phyloP scores from a whole-genome alignment of 2,113 vertebrate species.

The Toxostoma redivivum region DNA sequence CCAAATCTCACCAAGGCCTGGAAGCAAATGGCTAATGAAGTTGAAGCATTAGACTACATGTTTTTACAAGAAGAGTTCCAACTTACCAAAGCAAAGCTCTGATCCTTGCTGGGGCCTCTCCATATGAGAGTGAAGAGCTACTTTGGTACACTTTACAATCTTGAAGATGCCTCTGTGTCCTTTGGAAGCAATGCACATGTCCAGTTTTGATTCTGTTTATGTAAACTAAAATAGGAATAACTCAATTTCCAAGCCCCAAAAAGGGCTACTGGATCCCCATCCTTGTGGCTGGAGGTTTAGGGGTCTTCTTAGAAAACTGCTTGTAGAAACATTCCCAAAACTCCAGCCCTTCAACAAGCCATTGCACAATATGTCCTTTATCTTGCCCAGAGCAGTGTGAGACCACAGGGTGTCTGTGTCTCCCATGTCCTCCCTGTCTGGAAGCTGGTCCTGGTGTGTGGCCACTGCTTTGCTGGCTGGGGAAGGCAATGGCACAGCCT shows the following conservation, averaged over 20 bases:
- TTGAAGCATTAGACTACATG: background rate
- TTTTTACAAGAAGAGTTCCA: background rate
- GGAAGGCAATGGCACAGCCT: fast-evolving
- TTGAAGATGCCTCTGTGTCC: background rate
- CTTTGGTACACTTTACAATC: background rate
- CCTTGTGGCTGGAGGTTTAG: background rate
- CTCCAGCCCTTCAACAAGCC: background rate
- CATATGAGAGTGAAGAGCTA: no score
- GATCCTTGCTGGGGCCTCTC: background rate
- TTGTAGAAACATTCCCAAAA: background rate
- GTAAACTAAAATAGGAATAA: background rate
- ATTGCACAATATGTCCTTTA: background rate
- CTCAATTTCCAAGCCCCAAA: background rate
- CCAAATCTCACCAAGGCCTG: background rate
- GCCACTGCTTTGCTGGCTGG: background rate
- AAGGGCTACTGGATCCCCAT: background rate
- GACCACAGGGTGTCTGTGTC: background rate
- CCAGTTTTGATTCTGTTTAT: background rate
- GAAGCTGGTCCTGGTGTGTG: background rate
- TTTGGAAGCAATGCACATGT: background rate
- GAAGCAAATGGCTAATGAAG: background rate
- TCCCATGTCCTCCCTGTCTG: background rate
- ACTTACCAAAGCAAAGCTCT: background rate
- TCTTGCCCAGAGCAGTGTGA: background rate
- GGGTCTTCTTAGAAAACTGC: background rate